Base-by-base conservation (phyloP, 2,113 vertebrate genomes). In the Neodontobutis hainanensis region DNA sequence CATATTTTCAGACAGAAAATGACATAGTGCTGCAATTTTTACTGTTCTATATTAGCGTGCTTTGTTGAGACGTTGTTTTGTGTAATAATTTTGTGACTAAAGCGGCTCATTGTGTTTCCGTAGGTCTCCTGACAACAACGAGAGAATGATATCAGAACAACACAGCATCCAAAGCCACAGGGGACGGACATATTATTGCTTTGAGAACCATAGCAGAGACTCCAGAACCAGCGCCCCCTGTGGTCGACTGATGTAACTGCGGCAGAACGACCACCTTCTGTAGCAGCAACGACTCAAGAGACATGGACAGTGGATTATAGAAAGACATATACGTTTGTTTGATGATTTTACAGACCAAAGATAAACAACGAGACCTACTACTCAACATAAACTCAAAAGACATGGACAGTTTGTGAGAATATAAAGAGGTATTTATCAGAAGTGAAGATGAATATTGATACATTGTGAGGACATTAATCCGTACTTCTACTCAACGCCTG, bases 81-180 rank as follows among this genome's bases (percentile, higher is more conserved):
- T 27, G 19, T 27, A 27, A 27, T 27, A 27, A n/a, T 5, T 53
- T 34, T 6, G 19, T 8, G n/a, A 27, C 11, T 57, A 15, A 70
- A 3, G 6, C 35, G 14, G 19, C 47, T n/a, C 14, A 16, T 84
- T 88, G 68, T 27, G 53, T 65, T 42, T 12, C 48, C 65, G 11
- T 93, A 98, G 96, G 96, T 98, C 88, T 98, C 96, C 94, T 97
- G 96, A 97, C 95, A 92, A 82, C 92, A 86, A 69, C 91, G 90
- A 68, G 73, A 87, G 79, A 90, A 91, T 90, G 92, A 87, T 47
- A 59, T 61, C 64, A 88, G 92, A 82, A 89, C 85, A 83, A 85
- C 3, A 40, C 90, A 92, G 81, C 86, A 65, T 90, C 81, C 32
- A 47, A 50, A 15, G 27, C 66, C 34, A 8, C 63, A 15, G 55